phyloP scores from a whole-genome alignment of 2,113 vertebrate genomes.

The Labeo rohita region DNA sequence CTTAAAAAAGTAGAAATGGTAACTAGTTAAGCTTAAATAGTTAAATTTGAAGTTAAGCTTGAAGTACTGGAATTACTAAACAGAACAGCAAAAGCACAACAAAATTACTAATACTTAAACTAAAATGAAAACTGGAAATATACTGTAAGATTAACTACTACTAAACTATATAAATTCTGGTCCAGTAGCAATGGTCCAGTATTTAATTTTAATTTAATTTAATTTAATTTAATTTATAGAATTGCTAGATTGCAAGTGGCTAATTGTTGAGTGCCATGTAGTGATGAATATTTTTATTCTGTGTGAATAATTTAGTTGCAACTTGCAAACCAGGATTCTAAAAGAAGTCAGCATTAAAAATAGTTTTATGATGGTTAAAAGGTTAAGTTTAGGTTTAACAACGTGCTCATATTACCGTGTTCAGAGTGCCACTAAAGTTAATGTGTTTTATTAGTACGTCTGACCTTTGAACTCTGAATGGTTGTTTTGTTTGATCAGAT shows the following conservation, averaged over 20 bases:
- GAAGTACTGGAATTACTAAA: background rate
- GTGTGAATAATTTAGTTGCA: background rate
- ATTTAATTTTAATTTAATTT: background rate
- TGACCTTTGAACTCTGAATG: conserved; percentile 27
- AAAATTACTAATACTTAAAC: background rate
- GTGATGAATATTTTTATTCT: background rate
- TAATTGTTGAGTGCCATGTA: background rate
- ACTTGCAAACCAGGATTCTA: background rate
- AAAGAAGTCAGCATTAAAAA: background rate
- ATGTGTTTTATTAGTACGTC: conserved; percentile 12
- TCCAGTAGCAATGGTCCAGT: background rate
- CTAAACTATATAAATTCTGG: background rate
- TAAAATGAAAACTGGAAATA: background rate
- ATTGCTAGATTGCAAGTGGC: too few relatives aligned
- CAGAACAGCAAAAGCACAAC: background rate
- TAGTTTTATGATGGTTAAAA: background rate
- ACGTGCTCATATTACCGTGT: background rate
- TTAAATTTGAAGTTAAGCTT: too few relatives aligned
- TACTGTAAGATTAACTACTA: background rate
- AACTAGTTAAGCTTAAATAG: background rate
- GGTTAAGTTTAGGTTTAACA: background rate
- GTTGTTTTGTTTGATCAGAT: background rate
- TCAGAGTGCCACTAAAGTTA: background rate
- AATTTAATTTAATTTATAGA: background rate
- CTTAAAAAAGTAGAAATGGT: background rate